Percentiles rank a stretch among this genome's conserved stretches.
phyloP scores from a whole-genome alignment of 2,888 invertebrate genomes.

The Lithodes maja region DNA sequence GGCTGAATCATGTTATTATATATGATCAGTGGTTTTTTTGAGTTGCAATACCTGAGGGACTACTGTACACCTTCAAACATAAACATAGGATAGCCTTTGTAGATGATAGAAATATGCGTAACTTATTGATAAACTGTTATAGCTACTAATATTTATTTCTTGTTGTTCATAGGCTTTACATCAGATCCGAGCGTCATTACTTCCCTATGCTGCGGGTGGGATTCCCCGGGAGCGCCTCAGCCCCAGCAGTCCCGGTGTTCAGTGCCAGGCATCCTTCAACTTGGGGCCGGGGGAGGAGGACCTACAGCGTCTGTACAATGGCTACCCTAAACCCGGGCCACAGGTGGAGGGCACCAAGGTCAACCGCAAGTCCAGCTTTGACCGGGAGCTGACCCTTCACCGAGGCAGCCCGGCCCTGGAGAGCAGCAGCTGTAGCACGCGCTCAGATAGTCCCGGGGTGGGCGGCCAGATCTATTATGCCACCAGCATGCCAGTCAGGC shows the following conservation, averaged over 20 bases:
- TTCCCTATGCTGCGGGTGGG: slow-evolving; percentile 68
- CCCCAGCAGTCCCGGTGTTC: slow-evolving; percentile 58
- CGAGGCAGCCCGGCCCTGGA: slow-evolving; percentile 88
- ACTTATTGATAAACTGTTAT: neutral
- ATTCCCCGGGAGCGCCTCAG: slow-evolving; percentile 70
- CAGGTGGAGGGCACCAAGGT: slow-evolving; percentile 56
- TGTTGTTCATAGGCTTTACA: slow-evolving; percentile 62
- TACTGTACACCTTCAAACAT: no score
- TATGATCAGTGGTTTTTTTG: no score
- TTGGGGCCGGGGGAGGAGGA: slow-evolving; percentile 54
- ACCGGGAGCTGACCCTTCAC: slow-evolving; percentile 54
- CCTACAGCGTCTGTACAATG: slow-evolving; percentile 56
- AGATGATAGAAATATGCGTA: neutral
- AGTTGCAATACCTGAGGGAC: no score
- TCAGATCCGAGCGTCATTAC: slow-evolving; percentile 69
- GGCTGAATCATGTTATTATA: no score
- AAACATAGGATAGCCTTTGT: no score
- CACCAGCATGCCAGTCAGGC: slow-evolving; percentile 63
- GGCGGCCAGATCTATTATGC: slow-evolving; percentile 57
- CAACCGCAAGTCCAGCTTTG: slow-evolving; percentile 65
- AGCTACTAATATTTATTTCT: neutral
- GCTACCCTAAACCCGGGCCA: slow-evolving; percentile 49
- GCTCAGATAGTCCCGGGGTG: slow-evolving; percentile 89
- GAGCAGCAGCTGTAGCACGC: slow-evolving; percentile 88
- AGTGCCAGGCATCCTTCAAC: slow-evolving; percentile 51